Conservation (phyloP, 2,888 invertebrate species). For the Xylota segnis region DNA sequence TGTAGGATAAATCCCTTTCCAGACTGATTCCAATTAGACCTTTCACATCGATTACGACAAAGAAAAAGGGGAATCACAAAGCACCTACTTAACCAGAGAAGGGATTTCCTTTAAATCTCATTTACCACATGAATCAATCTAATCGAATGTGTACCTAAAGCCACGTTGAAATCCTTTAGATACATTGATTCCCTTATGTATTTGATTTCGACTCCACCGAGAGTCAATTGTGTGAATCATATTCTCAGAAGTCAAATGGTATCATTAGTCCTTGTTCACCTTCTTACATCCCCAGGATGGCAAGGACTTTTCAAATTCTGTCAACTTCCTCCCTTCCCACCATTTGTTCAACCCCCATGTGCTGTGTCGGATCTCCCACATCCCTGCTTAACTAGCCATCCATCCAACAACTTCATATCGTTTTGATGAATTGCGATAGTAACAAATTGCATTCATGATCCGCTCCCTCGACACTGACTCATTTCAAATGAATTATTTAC, state of each 20-base stretch:
- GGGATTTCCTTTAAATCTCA: background rate
- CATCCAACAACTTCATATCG: constrained; percentile 1
- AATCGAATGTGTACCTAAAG: background rate
- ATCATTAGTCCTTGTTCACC: background rate
- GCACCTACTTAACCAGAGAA: background rate
- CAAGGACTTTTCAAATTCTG: background rate
- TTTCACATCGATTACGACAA: no score
- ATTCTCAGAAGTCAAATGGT: background rate
- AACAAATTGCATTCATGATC: constrained; percentile 2
- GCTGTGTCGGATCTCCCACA: background rate
- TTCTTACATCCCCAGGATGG: no score
- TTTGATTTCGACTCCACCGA: background rate
- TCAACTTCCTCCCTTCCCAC: background rate
- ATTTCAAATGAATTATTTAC: constrained; percentile 7
- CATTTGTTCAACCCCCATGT: background rate
- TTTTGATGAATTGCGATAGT: background rate
- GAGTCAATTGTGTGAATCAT: background rate
- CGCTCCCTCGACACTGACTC: background rate
- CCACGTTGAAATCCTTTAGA: background rate
- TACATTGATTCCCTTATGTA: background rate
- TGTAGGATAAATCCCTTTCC: no score
- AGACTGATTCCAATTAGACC: no score
- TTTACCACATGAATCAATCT: background rate
- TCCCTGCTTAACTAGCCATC: background rate
- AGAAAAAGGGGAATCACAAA: background rate